Evolutionary conservation across 2,888 invertebrate species (phyloP).

Genomic region (Hemaris fuciformis): DNA sequence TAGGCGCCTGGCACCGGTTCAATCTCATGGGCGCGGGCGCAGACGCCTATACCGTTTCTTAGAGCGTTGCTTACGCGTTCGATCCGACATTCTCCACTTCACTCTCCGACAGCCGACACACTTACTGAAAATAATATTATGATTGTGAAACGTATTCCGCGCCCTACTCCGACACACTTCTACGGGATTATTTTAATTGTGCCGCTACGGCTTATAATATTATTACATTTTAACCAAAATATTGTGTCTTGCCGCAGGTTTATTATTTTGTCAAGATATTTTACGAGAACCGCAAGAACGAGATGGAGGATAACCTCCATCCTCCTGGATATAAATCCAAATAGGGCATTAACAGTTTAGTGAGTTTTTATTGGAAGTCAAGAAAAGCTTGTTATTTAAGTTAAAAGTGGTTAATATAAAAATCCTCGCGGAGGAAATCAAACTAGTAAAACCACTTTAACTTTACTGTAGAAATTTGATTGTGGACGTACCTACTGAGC

Average conservation of each 20-base stretch:
- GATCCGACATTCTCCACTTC: constrained; percentile 41
- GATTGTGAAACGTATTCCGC: constrained; percentile 48
- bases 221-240: background rate
- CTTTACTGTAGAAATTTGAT: background rate
- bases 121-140: constrained; percentile 54
- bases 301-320: no score
- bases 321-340: no score
- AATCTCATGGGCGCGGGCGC: constrained; percentile 43
- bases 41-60: constrained; percentile 35
- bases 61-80: constrained; percentile 53
- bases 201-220: background rate
- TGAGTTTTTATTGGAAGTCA: background rate
- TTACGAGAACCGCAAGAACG: background rate
- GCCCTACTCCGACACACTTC: constrained; percentile 25
- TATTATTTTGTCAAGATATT: background rate
- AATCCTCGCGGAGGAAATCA: background rate
- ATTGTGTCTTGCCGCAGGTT: background rate
- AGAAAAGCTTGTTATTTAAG: background rate
- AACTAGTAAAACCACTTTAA: background rate
- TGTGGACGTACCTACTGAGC: background rate
- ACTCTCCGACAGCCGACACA: constrained; percentile 42
- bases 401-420: background rate
- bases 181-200: background rate
- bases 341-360: background rate
- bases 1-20: constrained; percentile 70